A percentile compares a stretch with the other conserved stretches of the same genome.
Evolutionary conservation across 1,140 invertebrate species (phyloP).

Genomic region (Drosophila ohnishii): DNA sequence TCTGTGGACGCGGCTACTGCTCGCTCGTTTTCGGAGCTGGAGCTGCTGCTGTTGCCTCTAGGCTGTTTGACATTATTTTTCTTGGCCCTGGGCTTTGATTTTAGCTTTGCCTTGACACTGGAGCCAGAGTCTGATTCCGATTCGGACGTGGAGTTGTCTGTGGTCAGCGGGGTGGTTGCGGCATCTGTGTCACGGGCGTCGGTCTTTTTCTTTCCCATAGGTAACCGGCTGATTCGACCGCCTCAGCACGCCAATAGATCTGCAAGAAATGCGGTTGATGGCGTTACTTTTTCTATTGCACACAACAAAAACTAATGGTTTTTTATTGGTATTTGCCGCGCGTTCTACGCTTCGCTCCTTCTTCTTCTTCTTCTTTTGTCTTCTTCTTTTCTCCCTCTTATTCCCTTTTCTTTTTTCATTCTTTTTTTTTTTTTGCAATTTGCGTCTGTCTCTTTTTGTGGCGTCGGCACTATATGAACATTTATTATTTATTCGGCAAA

Average conservation of each 20-base stretch:
- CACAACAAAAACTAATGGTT: constrained; percentile 14
- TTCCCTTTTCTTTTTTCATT: constrained; percentile 32
- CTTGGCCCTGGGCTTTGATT: constrained; percentile 8
- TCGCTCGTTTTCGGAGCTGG: constrained; percentile 18
- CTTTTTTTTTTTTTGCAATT: constrained; percentile 48
- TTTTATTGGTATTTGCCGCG: constrained; percentile 40
- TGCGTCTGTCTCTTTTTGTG: constrained; percentile 25
- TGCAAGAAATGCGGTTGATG: constrained; percentile 22
- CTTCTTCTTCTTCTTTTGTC: constrained; percentile 31
- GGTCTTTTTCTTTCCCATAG: constrained; percentile 73
- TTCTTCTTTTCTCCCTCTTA: constrained; percentile 34
- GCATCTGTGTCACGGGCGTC: constrained; percentile 68
- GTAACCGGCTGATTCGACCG: constrained; percentile 54
- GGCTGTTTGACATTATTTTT: constrained; percentile 41
- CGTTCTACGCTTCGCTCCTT: constrained; percentile 40
- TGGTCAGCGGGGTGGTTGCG: constrained; percentile 55
- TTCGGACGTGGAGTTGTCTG: constrained; percentile 25
- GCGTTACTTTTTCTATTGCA: constrained; percentile 10
- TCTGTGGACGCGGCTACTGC: constrained; percentile 11
- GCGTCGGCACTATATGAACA: constrained; percentile 36
- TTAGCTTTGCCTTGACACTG: constrained; percentile 6
- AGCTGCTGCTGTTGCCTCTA: background rate
- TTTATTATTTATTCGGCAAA: constrained; percentile 39
- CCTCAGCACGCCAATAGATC: constrained; percentile 8
- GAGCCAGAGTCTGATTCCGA: constrained; percentile 16